Base-by-base conservation (phyloP, 2,113 vertebrate species). In the Opisthocomus hoazin region DNA sequence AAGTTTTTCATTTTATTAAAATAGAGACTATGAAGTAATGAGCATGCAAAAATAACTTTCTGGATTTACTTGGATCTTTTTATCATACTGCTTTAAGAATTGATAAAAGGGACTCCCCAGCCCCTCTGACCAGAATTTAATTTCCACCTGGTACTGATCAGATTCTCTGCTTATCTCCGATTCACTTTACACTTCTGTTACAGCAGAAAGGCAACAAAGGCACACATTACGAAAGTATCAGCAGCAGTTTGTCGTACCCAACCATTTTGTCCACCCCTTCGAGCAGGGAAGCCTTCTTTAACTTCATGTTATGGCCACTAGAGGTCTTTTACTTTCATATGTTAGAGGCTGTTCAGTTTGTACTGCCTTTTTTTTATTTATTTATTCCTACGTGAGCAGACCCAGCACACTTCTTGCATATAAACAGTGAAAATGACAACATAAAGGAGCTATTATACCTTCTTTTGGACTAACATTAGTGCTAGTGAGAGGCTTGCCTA, bases 321-420 rank as follows among this genome's bases (percentile, higher is more conserved):
- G 98, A 98, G 98, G 98, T 97, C 98, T 97, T 96, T 93, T 9
- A 32, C 96, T 94, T 88, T 97, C 96, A 41, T 95, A 60, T 83
- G 37, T 95, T 84, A 88, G 95, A 96, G 48, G 97, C 98, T 50
- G 89, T 34, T 95, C 98, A 82, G 71, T 95, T 84, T 93, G 92
- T 76, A 87, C 97, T 93, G 97, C 97, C 96, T 97, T 83, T 78
- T 88, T 81, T 92, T 94, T 94, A 97, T 98, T 98, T 98, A 98
- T 98, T 98, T 98, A 98, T 98, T 96, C 97, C 97, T 98, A 97
- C 97, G 97, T 96, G 98, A 98, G 97, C 98, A 97, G 96, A 97
- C 53, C 95, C 97, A 70, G 97, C 96, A 61, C 96, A 95, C 97
- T 98, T 96, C 98, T 96, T 93, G 97, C 98, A 96, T 92, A 95